Evolutionary conservation across 2,888 invertebrate species (phyloP).

Genomic region (Synanthedon myopaeformis): DNA sequence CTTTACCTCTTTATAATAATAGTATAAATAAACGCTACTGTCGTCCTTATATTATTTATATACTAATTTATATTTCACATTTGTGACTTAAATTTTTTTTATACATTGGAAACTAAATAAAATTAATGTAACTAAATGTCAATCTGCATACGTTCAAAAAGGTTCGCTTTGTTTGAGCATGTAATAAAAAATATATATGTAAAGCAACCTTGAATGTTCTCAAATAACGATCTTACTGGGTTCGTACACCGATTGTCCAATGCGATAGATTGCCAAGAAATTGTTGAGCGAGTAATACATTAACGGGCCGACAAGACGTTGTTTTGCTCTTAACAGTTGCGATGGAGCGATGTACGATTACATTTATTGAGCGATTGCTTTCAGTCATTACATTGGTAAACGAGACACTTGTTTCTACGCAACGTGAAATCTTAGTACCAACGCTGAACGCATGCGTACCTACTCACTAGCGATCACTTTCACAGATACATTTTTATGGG

Average conservation of each 20-base stretch:
- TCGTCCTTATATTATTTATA: no score
- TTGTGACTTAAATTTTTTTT: no score
- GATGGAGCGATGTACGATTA: background rate
- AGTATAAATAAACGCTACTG: no score
- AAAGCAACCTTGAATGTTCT: slow-evolving; percentile 1
- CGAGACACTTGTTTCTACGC: slow-evolving; percentile 15
- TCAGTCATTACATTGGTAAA: background rate
- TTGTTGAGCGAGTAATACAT: background rate
- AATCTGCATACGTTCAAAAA: no score
- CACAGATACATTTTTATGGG: no score
- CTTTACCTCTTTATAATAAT: no score
- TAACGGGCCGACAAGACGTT: background rate
- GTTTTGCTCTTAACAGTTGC: background rate
- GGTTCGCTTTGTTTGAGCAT: no score
- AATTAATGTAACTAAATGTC: no score
- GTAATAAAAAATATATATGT: background rate
- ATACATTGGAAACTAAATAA: no score
- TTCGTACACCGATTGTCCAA: no score
- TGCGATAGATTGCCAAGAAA: background rate
- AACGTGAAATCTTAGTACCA: slow-evolving; percentile 3
- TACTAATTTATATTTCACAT: no score
- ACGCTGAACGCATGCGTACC: slow-evolving; percentile 10
- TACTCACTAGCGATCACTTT: no score
- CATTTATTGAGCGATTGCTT: background rate
- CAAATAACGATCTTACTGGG: slow-evolving; percentile 2